Base-by-base conservation (phyloP, 2,888 invertebrate genomes). In the Dioctria rufipes region DNA sequence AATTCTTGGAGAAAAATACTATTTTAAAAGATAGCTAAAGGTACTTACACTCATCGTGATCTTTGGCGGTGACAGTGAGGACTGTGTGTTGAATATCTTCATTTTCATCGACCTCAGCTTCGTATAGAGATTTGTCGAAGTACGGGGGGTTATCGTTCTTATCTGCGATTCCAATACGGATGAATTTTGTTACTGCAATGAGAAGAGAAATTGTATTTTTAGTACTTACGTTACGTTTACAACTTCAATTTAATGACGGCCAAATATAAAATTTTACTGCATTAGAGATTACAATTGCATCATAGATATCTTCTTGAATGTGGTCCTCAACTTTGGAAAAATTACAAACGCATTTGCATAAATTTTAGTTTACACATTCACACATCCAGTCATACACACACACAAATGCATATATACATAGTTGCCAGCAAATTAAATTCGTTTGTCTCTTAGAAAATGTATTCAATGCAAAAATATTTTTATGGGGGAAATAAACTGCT, bases 111-210 rank as follows among this genome's bases (percentile, higher is more conserved):
- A 98, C 98, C 90, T 97, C 97, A 86, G 98, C 98, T 90, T 97
- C 96, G 91, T 98, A 98, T 86, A 97, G 92, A 87, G 95, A 95
- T 91, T 98, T 98, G 92, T 97, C 97, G 91, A 99, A 99, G 90
- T 96, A 96, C 84, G 99, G 99, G 83, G 98, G 97, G 91, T 99
- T 99, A 93, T 99, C 99, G 94, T 99, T 99, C 92, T 98, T 98
- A 92, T 99, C 99, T 86, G 97, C 97, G 88, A 99, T 98, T 86
- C 96, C 97, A 90, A 98, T 98, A 86, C 98, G 97, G 90, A 98
- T 98, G 91, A 97, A 98, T 92, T 98, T 98, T 85, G 97, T 98
- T 90, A 98, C 98, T 98, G 93, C n/a, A 93, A 93, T 86, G 85
- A 84, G 40, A 42, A 67, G 37, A 61, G 37, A 63, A 49, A 49